Evolutionary conservation across 2,888 invertebrate genomes (phyloP), one percentile per base, ranked within the genome.

Genomic region (Drosophila mercatorum): DNA sequence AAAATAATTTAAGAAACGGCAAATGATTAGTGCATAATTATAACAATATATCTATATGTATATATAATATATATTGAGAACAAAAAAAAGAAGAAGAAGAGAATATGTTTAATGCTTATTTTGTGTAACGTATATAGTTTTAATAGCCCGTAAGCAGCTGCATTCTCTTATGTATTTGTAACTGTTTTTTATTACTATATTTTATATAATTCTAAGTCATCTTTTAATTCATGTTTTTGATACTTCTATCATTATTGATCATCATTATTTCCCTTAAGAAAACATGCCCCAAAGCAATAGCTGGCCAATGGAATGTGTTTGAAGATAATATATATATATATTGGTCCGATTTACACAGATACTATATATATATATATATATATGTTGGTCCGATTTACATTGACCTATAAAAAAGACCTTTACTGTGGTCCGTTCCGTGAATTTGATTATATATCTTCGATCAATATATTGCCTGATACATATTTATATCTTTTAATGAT

Each of bases 101-200:
- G 11, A n/a, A 57, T 44, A 68, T 61, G 55, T 74, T 47, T 63
- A 78, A 74, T 78, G 75, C 68, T 76, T 73, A 70, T 77, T 68
- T 73, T 81, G 73, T 81, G 83, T 83, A 78, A 81, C 53, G 57
- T 80, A 68, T 75, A 71, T 75, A 78, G 68, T 83, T 69, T 81
- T 51, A 34, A 34, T 85, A 89, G 80, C 66, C 68, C 63, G 67
- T 89, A 84, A 80, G 83, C 81, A 75, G 75, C 77, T 85, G 88
- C 78, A 81, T 71, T 85, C 75, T 62, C 52, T 67, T 81, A 81
- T 84, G 68, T 81, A 83, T 83, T 70, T 87, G 71, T 78, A 85
- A 70, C 68, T 70, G 56, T 74, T 74, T 62, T 52, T 62, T 72
- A 51, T 38, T 53, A 34, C 31, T 34, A 34, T 34, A 22, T 71